Conservation (phyloP, 2,888 invertebrate species). For the Noctua janthina region DNA sequence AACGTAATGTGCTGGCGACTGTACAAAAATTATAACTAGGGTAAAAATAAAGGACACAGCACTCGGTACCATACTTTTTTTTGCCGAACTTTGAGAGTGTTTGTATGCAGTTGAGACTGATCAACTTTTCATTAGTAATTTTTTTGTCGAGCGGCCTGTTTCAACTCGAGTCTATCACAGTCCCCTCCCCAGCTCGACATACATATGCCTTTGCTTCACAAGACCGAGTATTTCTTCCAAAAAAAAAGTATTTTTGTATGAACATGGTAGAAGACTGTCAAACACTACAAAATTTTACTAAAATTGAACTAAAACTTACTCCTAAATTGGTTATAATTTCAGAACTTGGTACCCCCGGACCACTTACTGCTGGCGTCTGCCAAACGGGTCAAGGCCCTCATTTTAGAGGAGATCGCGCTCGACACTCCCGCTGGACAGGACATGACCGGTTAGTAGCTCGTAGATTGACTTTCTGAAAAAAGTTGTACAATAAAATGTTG, state of each 20-base stretch:
- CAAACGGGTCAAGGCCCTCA: slow-evolving; percentile 97
- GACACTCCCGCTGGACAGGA: slow-evolving; percentile 92
- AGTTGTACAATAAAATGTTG: too few species aligned
- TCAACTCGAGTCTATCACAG: background rate
- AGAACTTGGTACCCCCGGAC: slow-evolving; percentile 94
- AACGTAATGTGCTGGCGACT: too few species aligned
- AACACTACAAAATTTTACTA: background rate
- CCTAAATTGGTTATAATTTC: slow-evolving; percentile 45
- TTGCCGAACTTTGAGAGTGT: too few species aligned
- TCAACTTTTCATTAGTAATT: background rate
- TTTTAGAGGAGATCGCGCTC: slow-evolving; percentile 97
- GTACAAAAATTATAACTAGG: background rate
- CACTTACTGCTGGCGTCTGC: slow-evolving; percentile 97
- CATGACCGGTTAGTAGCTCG: slow-evolving; percentile 72
- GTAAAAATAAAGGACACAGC: background rate
- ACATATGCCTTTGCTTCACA: too few species aligned
- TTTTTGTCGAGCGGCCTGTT: background rate
- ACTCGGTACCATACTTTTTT: background rate
- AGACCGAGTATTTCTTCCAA: background rate
- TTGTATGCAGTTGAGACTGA: background rate
- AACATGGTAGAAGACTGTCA: background rate
- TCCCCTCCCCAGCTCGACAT: background rate
- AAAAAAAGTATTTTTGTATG: background rate
- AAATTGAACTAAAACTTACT: background rate
- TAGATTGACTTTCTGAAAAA: too few species aligned